These are phyloP conservation scores for Strigamia maritima DNA, from an alignment of 2,888 invertebrate genomes.

Conservation along the genomic window DNA sequence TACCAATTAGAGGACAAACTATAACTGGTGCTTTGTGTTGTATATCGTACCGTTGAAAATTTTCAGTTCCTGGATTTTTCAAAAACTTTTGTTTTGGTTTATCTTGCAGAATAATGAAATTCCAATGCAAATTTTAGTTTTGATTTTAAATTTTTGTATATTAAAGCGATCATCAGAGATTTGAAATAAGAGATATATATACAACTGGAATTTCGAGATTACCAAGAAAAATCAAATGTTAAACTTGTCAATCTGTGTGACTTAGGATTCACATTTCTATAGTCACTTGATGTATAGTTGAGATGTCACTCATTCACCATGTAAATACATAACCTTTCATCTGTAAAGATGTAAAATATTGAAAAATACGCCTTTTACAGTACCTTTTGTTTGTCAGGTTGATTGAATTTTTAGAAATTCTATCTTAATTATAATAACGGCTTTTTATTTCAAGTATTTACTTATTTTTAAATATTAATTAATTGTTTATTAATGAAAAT, in stretches of 20 bases:
- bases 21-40: too few species aligned
- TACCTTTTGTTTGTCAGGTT: background rate
- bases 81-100: background rate
- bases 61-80: background rate
- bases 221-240: background rate
- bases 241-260: conserved; percentile 15
- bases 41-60: too few species aligned
- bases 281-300: conserved; percentile 20
- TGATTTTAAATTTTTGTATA: background rate
- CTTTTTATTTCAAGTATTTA: background rate
- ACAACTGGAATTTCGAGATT: background rate
- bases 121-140: conserved; percentile 7
- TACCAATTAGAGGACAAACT: too few species aligned
- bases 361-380: conserved; percentile 15
- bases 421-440: background rate
- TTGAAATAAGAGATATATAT: too few species aligned
- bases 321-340: conserved; percentile 23
- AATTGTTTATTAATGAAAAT: background rate
- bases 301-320: conserved; percentile 23
- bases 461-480: background rate
- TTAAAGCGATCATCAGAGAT: too few species aligned
- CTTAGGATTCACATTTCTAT: conserved; percentile 1
- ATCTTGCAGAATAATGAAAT: background rate
- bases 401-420: background rate
- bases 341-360: conserved; percentile 23